Conservation (phyloP, 2,113 vertebrate genomes). For the Dendrocopos noguchii region DNA sequence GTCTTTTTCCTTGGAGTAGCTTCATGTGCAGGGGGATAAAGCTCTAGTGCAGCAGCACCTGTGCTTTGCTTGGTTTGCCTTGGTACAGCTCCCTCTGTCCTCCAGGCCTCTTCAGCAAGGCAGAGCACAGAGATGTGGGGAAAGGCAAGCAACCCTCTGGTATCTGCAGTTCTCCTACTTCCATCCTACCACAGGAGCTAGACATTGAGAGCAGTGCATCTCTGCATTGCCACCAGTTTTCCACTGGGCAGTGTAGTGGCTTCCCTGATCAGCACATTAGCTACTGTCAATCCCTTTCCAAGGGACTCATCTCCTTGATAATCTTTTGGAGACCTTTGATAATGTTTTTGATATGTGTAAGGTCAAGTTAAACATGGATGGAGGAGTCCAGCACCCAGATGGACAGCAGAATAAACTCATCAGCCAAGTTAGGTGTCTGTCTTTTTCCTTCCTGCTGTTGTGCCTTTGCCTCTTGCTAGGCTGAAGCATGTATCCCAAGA, state of each 20-base stretch:
- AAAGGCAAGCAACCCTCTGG: background rate
- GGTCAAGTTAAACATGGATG: background rate
- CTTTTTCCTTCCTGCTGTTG: background rate
- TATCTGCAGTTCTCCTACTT: background rate
- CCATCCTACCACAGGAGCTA: background rate
- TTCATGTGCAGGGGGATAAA: background rate
- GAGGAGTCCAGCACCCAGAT: background rate
- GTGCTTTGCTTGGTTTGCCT: background rate
- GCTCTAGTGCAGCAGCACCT: background rate
- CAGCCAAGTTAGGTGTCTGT: background rate
- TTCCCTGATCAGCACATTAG: background rate
- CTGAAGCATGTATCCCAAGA: background rate
- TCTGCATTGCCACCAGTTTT: background rate
- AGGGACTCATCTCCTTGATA: background rate
- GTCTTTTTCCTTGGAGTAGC: background rate
- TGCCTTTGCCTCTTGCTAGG: background rate
- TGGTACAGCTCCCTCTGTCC: background rate
- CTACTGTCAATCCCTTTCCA: background rate
- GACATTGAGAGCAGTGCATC: rapidly evolving
- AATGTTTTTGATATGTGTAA: background rate
- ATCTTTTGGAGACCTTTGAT: background rate
- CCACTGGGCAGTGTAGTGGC: background rate
- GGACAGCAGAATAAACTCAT: background rate
- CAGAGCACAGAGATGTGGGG: background rate
- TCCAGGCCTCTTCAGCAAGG: background rate